Evolutionary conservation across 1,140 invertebrate genomes (phyloP).

Genomic region (Lepidurus packardi): DNA sequence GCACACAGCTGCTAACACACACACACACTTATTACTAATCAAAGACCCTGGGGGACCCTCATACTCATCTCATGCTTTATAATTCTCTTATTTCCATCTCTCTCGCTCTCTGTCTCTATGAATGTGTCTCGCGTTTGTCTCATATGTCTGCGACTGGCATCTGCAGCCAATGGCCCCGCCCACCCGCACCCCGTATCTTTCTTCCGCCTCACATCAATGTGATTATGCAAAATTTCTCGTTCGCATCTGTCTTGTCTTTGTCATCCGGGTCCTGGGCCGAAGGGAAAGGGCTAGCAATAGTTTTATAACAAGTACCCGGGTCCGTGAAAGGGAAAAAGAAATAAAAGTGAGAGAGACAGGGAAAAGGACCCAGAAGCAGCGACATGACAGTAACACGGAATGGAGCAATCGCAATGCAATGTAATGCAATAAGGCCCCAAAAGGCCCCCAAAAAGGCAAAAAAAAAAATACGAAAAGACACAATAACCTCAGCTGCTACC

Average conservation of each 20-base stretch:
- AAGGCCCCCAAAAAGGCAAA: background rate
- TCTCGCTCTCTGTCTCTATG: too few relatives aligned
- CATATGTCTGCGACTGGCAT: background rate
- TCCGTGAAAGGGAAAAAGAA: background rate
- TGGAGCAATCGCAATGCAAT: background rate
- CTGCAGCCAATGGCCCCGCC: background rate
- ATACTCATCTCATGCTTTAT: background rate
- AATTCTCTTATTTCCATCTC: background rate
- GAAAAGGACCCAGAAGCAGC: background rate
- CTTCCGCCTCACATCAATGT: conserved; percentile 13
- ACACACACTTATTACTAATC: conserved; percentile 13
- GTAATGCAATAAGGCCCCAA: background rate
- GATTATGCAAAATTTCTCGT: background rate
- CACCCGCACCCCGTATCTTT: conserved; percentile 13
- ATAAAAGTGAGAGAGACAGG: background rate
- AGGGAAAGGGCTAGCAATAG: background rate
- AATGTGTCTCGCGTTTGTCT: background rate
- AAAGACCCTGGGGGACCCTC: conserved; percentile 20
- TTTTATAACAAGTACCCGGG: background rate
- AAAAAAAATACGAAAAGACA: background rate
- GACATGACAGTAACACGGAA: conserved; percentile 2
- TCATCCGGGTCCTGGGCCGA: background rate
- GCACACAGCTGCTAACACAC: background rate
- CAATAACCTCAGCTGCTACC: background rate
- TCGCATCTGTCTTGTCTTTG: conserved; percentile 19